A percentile compares a stretch with the other conserved stretches of the same genome.
These are phyloP conservation scores for Lynx canadensis DNA, from an alignment of 2,113 vertebrate genomes.

Conservation along the genomic window DNA sequence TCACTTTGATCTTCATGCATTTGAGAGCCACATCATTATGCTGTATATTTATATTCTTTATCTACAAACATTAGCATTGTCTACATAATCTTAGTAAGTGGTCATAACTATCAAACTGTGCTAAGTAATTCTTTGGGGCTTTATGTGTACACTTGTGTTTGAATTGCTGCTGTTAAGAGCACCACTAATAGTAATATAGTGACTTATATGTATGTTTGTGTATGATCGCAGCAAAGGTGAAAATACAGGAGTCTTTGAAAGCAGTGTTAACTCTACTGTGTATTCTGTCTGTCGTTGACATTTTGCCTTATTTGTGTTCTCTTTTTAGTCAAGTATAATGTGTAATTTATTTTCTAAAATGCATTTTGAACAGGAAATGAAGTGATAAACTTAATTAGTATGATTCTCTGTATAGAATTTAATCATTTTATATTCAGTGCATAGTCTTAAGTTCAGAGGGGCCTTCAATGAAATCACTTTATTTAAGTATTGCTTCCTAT, in stretches of 20 bases:
- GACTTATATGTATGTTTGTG: not conserved
- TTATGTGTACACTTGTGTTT: not conserved
- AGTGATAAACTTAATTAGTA: not conserved
- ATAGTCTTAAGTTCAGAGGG: not conserved
- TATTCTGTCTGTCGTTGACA: not conserved
- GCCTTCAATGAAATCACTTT: not conserved
- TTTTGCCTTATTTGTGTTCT: not conserved
- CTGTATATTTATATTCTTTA: not conserved
- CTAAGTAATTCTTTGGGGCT: not conserved
- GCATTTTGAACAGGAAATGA: not conserved
- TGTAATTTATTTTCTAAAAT: constrained; percentile 10
- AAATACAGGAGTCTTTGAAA: not conserved
- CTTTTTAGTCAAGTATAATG: not conserved
- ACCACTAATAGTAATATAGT: not conserved
- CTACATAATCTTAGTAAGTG: not conserved
- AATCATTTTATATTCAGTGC: not conserved
- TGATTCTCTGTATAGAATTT: not conserved
- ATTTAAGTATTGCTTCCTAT: not conserved
- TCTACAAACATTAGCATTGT: not conserved
- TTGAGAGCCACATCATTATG: not conserved
- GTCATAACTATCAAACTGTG: not conserved
- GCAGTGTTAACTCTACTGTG: not conserved
- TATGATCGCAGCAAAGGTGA: not conserved
- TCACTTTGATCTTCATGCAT: not conserved
- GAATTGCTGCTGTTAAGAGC: not conserved